Conservation (phyloP, 2,888 invertebrate species). For the Neuroscelio doddi region DNA sequence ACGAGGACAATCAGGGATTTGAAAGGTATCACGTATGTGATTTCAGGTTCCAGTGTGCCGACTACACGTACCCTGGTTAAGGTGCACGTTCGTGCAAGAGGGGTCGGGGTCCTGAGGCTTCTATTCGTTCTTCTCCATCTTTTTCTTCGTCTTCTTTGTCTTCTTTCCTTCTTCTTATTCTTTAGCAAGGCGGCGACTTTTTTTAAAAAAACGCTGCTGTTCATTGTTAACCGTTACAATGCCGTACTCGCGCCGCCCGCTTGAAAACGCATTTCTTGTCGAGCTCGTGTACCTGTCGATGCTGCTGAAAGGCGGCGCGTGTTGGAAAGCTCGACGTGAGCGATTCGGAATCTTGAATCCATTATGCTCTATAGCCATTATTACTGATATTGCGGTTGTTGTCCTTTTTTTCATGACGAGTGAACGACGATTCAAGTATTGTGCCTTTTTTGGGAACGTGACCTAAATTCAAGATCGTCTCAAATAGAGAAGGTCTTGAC, state of each 20-base stretch:
- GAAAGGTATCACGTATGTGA: constrained; percentile 5
- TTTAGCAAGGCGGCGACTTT: constrained; percentile 42
- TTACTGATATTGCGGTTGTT: constrained; percentile 44
- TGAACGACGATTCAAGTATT: constrained; percentile 39
- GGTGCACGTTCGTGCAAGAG: constrained; percentile 9
- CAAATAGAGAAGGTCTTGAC: constrained; percentile 15
- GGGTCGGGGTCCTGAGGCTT: constrained; percentile 27
- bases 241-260: constrained; percentile 48
- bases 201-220: constrained; percentile 48
- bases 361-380: constrained; percentile 37
- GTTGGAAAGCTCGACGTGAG: constrained; percentile 41
- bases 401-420: constrained; percentile 38
- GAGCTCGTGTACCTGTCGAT: constrained; percentile 40
- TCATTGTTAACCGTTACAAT: constrained; percentile 57
- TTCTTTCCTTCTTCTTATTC: constrained; percentile 17
- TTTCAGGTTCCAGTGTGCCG: constrained; percentile 9
- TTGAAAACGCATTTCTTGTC: constrained; percentile 51
- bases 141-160: constrained; percentile 29
- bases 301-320: constrained; percentile 44
- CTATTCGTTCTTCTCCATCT: constrained; percentile 16
- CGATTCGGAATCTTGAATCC: constrained; percentile 43
- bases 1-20: constrained; percentile 16
- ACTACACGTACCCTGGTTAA: not conserved
- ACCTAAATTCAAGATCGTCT: constrained; percentile 35
- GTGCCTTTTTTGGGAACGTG: constrained; percentile 40